Percentiles rank a stretch among this genome's conserved stretches.
phyloP scores from a whole-genome alignment of 2,888 invertebrate genomes.

The Agonopterix subpropinquella region DNA sequence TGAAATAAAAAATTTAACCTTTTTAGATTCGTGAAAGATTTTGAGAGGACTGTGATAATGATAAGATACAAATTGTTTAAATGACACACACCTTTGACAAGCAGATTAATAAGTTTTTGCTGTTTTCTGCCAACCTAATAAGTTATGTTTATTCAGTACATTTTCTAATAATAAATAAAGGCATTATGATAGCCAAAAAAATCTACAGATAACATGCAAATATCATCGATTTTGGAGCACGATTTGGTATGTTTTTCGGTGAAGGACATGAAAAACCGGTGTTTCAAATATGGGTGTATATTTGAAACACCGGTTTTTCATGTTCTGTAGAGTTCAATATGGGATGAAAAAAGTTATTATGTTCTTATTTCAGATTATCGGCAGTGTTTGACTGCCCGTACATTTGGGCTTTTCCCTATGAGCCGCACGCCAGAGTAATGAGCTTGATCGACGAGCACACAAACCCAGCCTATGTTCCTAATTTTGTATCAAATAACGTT shows the following conservation, averaged over 20 bases:
- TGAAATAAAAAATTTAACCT: no score
- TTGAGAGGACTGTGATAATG: no score
- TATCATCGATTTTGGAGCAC: neutral
- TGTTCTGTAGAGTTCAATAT: no score
- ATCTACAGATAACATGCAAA: neutral
- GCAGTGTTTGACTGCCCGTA: conserved; percentile 10
- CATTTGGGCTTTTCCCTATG: conserved; percentile 3
- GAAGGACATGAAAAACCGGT: neutral
- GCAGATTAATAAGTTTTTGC: no score
- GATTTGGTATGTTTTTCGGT: neutral
- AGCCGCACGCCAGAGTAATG: conserved; percentile 15
- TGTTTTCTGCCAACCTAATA: no score
- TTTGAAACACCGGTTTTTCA: no score
- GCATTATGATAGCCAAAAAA: neutral
- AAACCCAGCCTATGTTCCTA: conserved; percentile 19
- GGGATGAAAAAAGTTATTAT: neutral
- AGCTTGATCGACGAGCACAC: conserved; percentile 19
- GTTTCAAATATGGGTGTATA: no score
- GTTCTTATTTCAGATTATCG: conserved; percentile 8
- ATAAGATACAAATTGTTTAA: no score
- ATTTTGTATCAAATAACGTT: conserved; percentile 10
- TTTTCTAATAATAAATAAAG: neutral
- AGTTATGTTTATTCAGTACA: no score
- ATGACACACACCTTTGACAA: no score
- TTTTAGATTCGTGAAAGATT: no score